phyloP scores from a whole-genome alignment of 2,888 invertebrate genomes.

The Furcula furcula region DNA sequence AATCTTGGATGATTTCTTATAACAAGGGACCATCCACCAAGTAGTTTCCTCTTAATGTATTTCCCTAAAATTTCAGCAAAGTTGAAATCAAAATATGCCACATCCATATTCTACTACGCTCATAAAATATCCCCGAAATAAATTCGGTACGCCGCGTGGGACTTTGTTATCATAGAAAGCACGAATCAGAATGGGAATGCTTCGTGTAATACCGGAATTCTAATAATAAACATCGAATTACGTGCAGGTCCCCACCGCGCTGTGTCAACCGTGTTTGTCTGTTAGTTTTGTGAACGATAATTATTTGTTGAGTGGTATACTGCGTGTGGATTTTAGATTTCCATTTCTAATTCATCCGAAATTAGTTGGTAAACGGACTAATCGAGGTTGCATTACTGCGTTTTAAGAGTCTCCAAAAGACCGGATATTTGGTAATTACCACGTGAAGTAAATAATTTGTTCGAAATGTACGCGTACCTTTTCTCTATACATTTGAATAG shows the following conservation, averaged over 20 bases:
- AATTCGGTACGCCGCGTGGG: conserved; percentile 51
- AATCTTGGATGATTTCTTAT: no score
- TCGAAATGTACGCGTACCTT: no score
- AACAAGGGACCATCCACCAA: no score
- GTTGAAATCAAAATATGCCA: no score
- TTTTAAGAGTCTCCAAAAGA: no score
- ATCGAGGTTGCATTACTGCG: no score
- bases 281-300: conserved; percentile 1
- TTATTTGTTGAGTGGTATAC: conserved; percentile 1
- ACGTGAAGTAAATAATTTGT: no score
- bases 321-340: background rate
- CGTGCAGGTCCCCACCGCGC: conserved; percentile 16
- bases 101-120: conserved; percentile 9
- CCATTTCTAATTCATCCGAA: background rate
- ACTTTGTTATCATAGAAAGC: conserved; percentile 65
- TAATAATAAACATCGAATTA: conserved; percentile 53
- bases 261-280: background rate
- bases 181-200: conserved; percentile 45
- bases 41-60: no score
- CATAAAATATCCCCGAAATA: conserved; percentile 24
- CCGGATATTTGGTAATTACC: no score
- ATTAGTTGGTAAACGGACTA: background rate
- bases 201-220: conserved; percentile 66
- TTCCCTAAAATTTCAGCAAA: no score
- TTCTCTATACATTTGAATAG: no score